Evolutionary conservation across 1,140 invertebrate species (phyloP), one percentile per base, ranked within the genome.

Genomic region (Helicoverpa zea): DNA sequence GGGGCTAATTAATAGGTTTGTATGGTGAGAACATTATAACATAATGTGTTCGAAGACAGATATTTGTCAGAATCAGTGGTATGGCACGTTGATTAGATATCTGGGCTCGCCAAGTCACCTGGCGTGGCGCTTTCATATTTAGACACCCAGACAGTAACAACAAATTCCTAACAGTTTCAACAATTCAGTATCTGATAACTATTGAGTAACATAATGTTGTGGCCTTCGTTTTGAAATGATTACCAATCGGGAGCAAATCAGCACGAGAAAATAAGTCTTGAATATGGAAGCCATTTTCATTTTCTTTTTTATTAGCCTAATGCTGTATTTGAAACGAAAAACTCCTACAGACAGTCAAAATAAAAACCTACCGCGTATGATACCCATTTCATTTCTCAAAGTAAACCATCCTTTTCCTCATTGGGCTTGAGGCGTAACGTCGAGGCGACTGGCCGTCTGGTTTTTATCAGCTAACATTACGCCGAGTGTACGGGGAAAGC

Each of bases 361-460:
- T 9, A 43, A 43, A 43, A 43, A 1, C 5, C 35, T 43, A 43
- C 4, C 35, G 54, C 14, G 54, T n/a, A 56, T n/a, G 16, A 56
- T 14, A 56, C 5, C 4, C 16, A 14, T 56, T n/a, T 56, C 14
- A 16, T 9, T 56, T 14, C 13, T 56, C 13, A 10, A 47, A 47
- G 63, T 66, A 66, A 7, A 47, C 16, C n/a, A 47, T 11, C 47
- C 30, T 43, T 13, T 47, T 66, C 10, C 64, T 18, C 64, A 68
- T 68, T 23, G 64, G 49, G 43, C 18, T 49, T 16, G 0, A 23
- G n/a, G 61, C 43, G 43, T 68, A 18, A 18, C 43, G 23, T 23
- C 23, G n/a, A 18, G 64, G 64, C 43, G 64, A 49, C 64, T 5
- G 64, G 64, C 64, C 64, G 64, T 68, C 64, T 68, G 64, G 64